A percentile compares a stretch with the other conserved stretches of the same genome.
phyloP scores from a whole-genome alignment of 2,113 vertebrate genomes.

The Gyps fulvus region DNA sequence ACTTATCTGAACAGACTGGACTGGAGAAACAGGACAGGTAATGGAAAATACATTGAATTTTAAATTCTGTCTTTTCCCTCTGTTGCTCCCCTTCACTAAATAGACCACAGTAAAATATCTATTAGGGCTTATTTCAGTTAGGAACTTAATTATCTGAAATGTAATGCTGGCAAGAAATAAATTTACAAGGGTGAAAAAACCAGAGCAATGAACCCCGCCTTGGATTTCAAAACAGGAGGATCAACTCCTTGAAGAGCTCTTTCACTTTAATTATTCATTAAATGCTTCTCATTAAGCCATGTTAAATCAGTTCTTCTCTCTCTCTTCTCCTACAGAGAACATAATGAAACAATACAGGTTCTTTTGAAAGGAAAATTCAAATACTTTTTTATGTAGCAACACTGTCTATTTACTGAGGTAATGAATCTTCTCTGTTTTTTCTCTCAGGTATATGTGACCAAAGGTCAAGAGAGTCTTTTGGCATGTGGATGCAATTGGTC shows the following conservation, averaged over 20 bases:
- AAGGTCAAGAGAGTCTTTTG: not conserved
- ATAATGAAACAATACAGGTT: not conserved
- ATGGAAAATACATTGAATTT: not conserved
- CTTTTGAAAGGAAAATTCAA: not conserved
- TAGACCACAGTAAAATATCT: not conserved
- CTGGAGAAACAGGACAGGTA: not conserved
- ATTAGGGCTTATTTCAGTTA: not conserved
- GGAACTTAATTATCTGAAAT: not conserved
- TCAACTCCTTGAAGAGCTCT: not conserved
- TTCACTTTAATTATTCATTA: not conserved
- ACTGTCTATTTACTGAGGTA: not conserved
- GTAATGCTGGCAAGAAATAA: not conserved
- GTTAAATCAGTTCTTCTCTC: not conserved
- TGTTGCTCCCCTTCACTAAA: not conserved
- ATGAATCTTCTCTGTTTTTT: not conserved
- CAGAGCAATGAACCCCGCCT: not conserved
- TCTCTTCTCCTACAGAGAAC: not conserved
- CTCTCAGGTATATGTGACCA: not conserved
- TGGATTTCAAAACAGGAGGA: not conserved
- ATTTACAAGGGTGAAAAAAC: not conserved
- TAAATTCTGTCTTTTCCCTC: not conserved
- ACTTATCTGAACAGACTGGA: not conserved
- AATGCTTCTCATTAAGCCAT: not conserved
- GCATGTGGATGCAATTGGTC: not conserved
- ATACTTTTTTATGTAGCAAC: not conserved